Base-by-base conservation (phyloP, 2,888 invertebrate species). In the Latheticus oryzae region DNA sequence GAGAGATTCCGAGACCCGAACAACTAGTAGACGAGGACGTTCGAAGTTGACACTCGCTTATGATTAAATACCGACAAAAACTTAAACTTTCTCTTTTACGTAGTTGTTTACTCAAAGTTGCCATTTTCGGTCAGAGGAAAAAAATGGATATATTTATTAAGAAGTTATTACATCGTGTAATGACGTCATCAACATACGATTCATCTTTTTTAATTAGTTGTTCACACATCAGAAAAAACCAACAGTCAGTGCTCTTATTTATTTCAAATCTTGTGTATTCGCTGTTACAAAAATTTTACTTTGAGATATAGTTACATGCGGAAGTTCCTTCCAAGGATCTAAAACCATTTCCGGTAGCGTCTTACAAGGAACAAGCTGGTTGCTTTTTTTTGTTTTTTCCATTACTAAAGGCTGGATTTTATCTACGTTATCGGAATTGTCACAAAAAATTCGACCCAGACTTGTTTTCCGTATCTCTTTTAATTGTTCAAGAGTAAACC, bases 381-480 rank as follows among this genome's bases (percentile, higher is more conserved):
- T 82, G 5, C 66, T 60, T 5, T 78, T 70, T 8, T 81, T 78
- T 0, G 82, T 76, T 0, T 84, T 82, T 65, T 86, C 83, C 92
- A 93, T 92, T 15, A 90, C 89, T 58, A 82, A 78, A 2, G 83
- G 83, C 67, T 90, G 91, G 0, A 87, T 82, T 9, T 79, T 74
- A 24, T 82, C 80, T 2, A 93, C 81, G 1, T 83, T 77, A 55
- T 87, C 89, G 0, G 91, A 86, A 76, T 90, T 92, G 19, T 88
- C 87, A 72, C 93, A 93, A 53, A 93, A 88, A 8, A 93, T 81
- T 19, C 84, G 82, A 0, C 91, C 88, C 7, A 93, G 73, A 0
- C 87, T 85, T 0, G 88, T 88, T 73, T 87, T 89, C 7, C 92
- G 85, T 47, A 97, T 87, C 77, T 95, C 91, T 0, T 80, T 78